These are phyloP conservation scores for Epizoanthus illoricatus DNA, from an alignment of 92 coral and sea anemone genomes.

Conservation along the genomic window DNA sequence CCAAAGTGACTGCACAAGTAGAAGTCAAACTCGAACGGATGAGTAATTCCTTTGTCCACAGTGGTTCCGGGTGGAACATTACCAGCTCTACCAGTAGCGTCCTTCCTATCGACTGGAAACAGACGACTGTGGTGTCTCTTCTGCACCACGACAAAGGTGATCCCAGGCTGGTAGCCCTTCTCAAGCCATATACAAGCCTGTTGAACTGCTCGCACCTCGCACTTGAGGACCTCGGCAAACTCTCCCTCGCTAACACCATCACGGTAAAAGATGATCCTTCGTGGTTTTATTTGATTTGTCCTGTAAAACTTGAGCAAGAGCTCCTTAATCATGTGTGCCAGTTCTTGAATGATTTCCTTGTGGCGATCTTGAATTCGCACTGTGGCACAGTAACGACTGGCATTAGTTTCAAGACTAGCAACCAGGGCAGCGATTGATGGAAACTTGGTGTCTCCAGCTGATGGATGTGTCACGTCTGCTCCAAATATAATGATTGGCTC, in stretches of 20 bases:
- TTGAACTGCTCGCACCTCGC: slow-evolving; percentile 52
- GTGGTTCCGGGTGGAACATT: slow-evolving; percentile 51
- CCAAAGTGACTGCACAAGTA: slow-evolving; percentile 57
- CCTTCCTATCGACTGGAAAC: slow-evolving; percentile 38
- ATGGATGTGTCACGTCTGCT: slow-evolving; percentile 94
- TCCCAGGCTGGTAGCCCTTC: slow-evolving; percentile 47
- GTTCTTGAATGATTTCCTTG: slow-evolving; percentile 74
- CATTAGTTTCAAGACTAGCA: slow-evolving; percentile 80
- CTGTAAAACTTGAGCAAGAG: slow-evolving; percentile 53
- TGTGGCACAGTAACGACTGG: slow-evolving; percentile 68
- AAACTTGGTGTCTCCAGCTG: slow-evolving; percentile 65
- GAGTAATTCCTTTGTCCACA: slow-evolving; percentile 52
- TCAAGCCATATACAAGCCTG: slow-evolving; percentile 43
- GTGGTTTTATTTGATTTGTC: slow-evolving; percentile 42
- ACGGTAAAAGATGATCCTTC: slow-evolving; percentile 66
- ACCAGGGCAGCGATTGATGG: slow-evolving; percentile 95
- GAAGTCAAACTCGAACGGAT: slow-evolving; percentile 58
- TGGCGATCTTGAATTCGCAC: slow-evolving; percentile 64
- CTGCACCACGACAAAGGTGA: slow-evolving; percentile 50
- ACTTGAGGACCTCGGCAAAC: slow-evolving; percentile 45
- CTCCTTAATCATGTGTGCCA: slow-evolving; percentile 75
- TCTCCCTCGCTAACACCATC: slow-evolving; percentile 56
- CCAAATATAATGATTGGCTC: slow-evolving; percentile 86
- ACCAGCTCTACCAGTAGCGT: slow-evolving; percentile 42
- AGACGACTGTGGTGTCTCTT: slow-evolving; percentile 50